Conservation (phyloP, 2,797 vertebrate genomes). For the Acrossocheilus fasciatus region DNA sequence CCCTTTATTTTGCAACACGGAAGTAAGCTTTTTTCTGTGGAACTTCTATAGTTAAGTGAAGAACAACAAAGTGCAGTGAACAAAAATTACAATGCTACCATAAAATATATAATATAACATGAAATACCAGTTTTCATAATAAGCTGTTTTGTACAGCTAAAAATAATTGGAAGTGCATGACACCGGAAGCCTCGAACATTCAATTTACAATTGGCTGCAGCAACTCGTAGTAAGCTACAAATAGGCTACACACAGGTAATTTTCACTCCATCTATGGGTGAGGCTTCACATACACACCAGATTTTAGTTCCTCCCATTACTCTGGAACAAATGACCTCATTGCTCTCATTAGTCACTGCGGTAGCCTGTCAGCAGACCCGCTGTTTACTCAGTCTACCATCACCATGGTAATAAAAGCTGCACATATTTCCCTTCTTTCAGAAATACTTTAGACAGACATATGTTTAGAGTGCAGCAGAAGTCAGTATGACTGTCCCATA, state of each 20-base stretch:
- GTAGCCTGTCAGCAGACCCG: slow-evolving; percentile 46
- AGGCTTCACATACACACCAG: slow-evolving; percentile 17
- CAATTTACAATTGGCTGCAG: background rate
- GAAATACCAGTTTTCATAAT: background rate
- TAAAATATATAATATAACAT: background rate
- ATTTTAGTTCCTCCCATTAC: slow-evolving; percentile 44
- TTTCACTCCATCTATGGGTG: slow-evolving; percentile 26
- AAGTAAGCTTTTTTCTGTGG: background rate
- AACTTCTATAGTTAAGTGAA: background rate
- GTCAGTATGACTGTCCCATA: slow-evolving; percentile 2
- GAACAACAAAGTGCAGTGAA: background rate
- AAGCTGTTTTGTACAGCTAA: background rate
- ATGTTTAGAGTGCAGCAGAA: slow-evolving; percentile 28
- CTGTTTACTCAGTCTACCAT: slow-evolving; percentile 47
- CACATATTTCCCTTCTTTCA: slow-evolving; percentile 38
- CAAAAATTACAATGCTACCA: background rate
- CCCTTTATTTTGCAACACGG: background rate
- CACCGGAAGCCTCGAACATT: background rate
- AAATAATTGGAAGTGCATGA: background rate
- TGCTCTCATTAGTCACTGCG: slow-evolving; percentile 54
- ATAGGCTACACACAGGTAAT: background rate
- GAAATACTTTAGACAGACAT: slow-evolving; percentile 24
- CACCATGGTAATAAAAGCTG: slow-evolving; percentile 49
- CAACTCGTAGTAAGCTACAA: background rate
- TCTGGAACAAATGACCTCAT: slow-evolving; percentile 66